These are phyloP conservation scores for Listronotus oregonensis DNA, from an alignment of 1,140 invertebrate genomes.

Conservation along the genomic window DNA sequence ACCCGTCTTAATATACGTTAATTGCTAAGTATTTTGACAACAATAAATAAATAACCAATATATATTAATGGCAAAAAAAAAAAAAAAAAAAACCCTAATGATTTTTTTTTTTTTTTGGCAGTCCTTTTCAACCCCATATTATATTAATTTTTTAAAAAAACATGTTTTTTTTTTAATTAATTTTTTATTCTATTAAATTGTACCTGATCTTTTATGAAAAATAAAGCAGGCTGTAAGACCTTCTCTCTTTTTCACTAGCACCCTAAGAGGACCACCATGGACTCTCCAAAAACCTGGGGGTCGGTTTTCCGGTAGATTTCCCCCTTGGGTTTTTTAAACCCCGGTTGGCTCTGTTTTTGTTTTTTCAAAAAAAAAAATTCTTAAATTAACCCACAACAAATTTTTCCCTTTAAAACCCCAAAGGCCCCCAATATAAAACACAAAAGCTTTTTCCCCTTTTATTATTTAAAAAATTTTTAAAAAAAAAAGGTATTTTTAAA, in stretches of 20 bases:
- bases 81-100: too few species aligned
- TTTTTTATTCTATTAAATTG: slow-evolving; percentile 13
- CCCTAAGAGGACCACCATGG: slow-evolving; percentile 29
- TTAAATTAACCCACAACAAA: slow-evolving; percentile 19
- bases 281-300: slow-evolving; percentile 26
- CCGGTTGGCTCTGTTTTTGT: slow-evolving; percentile 42
- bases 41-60: too few species aligned
- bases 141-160: too few species aligned
- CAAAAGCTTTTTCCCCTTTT: neutral
- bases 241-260: slow-evolving; percentile 46
- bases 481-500: slow-evolving; percentile 2
- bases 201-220: slow-evolving; percentile 39
- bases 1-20: too few species aligned
- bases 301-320: slow-evolving; percentile 26
- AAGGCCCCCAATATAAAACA: neutral
- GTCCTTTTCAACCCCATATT: too few species aligned
- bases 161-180: too few species aligned
- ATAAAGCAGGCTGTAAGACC: slow-evolving; percentile 36
- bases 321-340: slow-evolving; percentile 28
- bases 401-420: too few species aligned
- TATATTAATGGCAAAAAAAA: too few species aligned
- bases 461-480: slow-evolving; percentile 3
- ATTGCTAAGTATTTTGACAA: too few species aligned
- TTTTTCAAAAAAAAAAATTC: slow-evolving; percentile 34
- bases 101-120: too few species aligned